Conservation (phyloP, 2,888 invertebrate species). For the Melinopterus prodromus region DNA sequence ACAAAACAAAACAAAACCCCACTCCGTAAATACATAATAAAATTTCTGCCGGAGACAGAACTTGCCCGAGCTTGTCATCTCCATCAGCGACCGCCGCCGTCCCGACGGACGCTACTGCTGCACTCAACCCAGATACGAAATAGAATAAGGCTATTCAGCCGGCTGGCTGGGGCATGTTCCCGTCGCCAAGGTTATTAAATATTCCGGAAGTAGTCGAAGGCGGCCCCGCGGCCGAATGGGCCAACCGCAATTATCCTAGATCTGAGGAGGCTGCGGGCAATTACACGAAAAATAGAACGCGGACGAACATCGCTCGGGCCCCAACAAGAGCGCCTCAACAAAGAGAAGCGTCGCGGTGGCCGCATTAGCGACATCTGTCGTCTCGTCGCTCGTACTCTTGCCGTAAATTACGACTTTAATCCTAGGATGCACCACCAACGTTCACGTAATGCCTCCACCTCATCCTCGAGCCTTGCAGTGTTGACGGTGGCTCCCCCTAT, state of each 20-base stretch:
- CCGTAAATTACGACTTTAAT: neutral
- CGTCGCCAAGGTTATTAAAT: neutral
- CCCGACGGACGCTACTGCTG: neutral
- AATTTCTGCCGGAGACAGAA: neutral
- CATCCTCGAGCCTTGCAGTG: neutral
- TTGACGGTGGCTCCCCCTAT: neutral
- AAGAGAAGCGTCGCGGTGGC: neutral
- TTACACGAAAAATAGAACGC: slow-evolving; percentile 4
- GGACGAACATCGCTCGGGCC: neutral
- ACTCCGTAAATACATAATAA: neutral
- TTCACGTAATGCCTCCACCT: neutral
- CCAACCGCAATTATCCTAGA: neutral
- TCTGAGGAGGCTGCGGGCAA: neutral
- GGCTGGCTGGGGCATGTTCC: neutral
- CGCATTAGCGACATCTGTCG: neutral
- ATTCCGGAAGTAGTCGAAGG: neutral
- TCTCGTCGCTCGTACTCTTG: neutral
- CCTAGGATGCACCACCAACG: neutral
- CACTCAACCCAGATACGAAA: neutral
- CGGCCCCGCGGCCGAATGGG: neutral
- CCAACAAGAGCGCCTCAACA: neutral
- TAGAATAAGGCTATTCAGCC: slow-evolving; percentile 4
- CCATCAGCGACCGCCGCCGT: neutral
- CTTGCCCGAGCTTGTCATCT: neutral
- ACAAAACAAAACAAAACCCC: neutral